These are phyloP conservation scores for Thyatira batis DNA, from an alignment of 2,888 invertebrate species.

Conservation along the genomic window DNA sequence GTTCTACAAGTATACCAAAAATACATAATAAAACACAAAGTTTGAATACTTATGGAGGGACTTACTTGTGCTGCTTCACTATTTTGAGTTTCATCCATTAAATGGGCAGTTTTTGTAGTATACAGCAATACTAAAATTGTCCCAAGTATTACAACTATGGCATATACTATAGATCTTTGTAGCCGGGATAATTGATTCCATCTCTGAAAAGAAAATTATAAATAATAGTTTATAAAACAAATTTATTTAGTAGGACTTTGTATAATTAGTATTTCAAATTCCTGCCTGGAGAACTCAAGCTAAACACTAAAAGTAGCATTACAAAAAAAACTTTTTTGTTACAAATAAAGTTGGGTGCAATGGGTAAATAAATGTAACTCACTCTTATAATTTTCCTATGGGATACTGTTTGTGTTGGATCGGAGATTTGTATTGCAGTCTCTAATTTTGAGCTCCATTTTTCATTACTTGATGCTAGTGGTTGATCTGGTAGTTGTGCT, in stretches of 20 bases:
- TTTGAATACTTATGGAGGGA: slow-evolving; percentile 9
- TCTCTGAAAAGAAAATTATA: slow-evolving; percentile 82
- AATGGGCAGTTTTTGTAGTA: slow-evolving; percentile 51
- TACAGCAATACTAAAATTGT: slow-evolving; percentile 84
- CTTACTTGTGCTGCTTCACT: slow-evolving; percentile 53
- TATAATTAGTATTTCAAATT: too few species aligned
- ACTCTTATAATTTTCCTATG: slow-evolving; percentile 71
- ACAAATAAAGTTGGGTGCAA: too few species aligned
- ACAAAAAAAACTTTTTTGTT: too few species aligned
- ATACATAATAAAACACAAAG: slow-evolving; percentile 7
- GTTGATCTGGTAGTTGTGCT: slow-evolving; percentile 28
- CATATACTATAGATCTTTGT: slow-evolving; percentile 89
- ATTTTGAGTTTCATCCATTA: slow-evolving; percentile 39
- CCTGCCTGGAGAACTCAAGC: too few species aligned
- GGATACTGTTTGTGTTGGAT: slow-evolving; percentile 44
- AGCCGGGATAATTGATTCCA: slow-evolving; percentile 94
- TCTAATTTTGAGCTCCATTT: slow-evolving; percentile 39
- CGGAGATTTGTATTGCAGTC: slow-evolving; percentile 37
- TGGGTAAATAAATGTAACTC: slow-evolving; percentile 33
- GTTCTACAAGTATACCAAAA: too few species aligned
- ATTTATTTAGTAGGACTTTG: not conserved
- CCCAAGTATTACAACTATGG: slow-evolving; percentile 80
- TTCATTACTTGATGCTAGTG: slow-evolving; percentile 15
- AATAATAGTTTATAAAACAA: not conserved
- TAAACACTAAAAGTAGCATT: too few species aligned